Evolutionary conservation across 2,888 invertebrate genomes (phyloP).

Genomic region (Chironomus riparius): DNA sequence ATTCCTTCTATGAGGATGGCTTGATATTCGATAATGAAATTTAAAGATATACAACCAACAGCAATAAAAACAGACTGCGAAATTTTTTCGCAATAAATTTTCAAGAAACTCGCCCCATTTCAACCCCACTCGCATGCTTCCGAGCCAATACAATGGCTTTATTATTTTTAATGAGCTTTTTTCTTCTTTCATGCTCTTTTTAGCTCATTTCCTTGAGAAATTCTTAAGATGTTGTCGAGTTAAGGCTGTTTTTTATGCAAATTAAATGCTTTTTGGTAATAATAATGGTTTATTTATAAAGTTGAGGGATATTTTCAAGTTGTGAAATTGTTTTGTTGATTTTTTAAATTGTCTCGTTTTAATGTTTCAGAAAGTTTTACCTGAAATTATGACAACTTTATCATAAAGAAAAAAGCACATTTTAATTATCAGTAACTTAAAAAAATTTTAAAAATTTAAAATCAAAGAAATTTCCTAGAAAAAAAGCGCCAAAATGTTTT

Average conservation of each 20-base stretch:
- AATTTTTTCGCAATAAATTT: neutral
- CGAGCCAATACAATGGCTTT: neutral
- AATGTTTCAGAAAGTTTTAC: too few relatives aligned
- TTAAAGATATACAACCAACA: neutral
- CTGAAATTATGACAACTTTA: too few relatives aligned
- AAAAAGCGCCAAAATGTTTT: too few relatives aligned
- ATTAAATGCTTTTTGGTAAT: too few relatives aligned
- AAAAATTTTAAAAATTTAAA: too few relatives aligned
- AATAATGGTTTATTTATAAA: too few relatives aligned
- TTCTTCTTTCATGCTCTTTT: neutral
- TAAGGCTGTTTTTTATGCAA: too few relatives aligned
- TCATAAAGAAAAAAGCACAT: too few relatives aligned
- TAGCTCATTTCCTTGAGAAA: neutral
- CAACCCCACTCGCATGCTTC: neutral
- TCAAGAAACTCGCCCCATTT: neutral
- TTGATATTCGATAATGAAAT: neutral
- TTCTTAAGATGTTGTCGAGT: too few relatives aligned
- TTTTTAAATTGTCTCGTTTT: neutral
- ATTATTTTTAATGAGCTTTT: conserved; percentile 26
- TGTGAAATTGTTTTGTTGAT: neutral
- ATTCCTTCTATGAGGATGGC: neutral
- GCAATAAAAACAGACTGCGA: neutral
- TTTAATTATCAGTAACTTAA: too few relatives aligned
- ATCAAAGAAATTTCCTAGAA: too few relatives aligned
- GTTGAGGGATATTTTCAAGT: neutral